Conservation (phyloP, 2,113 vertebrate species). For the Prietella phreatophila region DNA sequence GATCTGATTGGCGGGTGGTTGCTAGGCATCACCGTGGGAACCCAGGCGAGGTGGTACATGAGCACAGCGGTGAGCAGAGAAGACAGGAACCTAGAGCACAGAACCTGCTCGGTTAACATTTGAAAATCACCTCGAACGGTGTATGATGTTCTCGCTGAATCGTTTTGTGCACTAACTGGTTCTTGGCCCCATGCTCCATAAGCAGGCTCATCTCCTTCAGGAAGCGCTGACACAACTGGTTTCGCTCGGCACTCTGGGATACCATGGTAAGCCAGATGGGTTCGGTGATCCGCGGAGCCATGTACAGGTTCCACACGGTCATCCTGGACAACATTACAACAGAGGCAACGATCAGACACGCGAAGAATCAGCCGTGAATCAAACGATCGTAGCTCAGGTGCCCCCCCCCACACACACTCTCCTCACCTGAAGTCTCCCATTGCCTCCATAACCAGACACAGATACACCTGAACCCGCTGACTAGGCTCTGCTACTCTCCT, state of each 20-base stretch:
- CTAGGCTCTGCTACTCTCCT: constrained; percentile 84
- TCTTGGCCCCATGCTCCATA: constrained; percentile 83
- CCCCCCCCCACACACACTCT: background rate
- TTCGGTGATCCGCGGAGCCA: constrained; percentile 81
- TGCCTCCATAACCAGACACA: constrained; percentile 84
- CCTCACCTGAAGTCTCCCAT: constrained; percentile 85
- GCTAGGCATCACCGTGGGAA: constrained; percentile 85
- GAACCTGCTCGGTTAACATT: background rate
- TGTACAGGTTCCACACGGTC: constrained; percentile 84
- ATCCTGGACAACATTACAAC: constrained; percentile 62
- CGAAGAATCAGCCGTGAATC: background rate
- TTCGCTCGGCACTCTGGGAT: constrained; percentile 79
- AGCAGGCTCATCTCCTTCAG: constrained; percentile 79
- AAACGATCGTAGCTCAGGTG: background rate
- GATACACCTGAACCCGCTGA: constrained; percentile 83
- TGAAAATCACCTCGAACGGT: background rate
- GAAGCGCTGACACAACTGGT: constrained; percentile 79
- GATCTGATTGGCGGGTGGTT: constrained; percentile 79
- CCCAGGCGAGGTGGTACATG: constrained; percentile 86
- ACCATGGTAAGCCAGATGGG: constrained; percentile 88
- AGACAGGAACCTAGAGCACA: constrained; percentile 77
- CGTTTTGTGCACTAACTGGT: constrained; percentile 73
- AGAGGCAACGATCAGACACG: background rate
- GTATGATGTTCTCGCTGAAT: background rate
- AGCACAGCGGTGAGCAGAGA: constrained; percentile 83